Evolutionary conservation across 1,140 invertebrate species (phyloP), one percentile per base, ranked within the genome.

Genomic region (Drosophila tristis): DNA sequence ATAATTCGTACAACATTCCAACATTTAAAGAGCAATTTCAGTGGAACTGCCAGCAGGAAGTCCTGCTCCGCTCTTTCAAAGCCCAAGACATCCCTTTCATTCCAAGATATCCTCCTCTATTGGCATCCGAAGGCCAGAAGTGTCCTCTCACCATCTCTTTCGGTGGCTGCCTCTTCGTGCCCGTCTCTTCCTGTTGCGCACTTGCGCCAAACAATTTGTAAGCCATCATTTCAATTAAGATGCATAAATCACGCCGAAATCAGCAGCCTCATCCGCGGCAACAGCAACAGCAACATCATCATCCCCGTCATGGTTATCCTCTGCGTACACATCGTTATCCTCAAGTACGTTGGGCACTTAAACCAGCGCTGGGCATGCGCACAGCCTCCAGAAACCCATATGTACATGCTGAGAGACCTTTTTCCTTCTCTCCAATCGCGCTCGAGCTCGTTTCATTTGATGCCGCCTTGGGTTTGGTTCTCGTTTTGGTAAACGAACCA

Each of bases 151-250:
- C 20, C 51, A 1, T 29, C 16, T 47, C 39, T 48, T 44, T 48
- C 16, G 20, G 25, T 61, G 57, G 53, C 48, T 60, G 13, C 4
- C 9, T 9, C 3, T 8, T 1, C 26, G 6, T 29, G 9, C 6
- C n/a, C 43, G 13, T 44, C 64, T 39, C 25, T 42, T 25, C 23
- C 13, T 11, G 44, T 15, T 48, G 58, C 64, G 58, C 64, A 75
- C 64, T 84, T 79, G 82, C 67, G 63, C 62, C 74, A 71, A 77
- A 89, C 84, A 90, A 89, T 89, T 89, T 89, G 84, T 89, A 72
- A 89, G 76, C 76, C 84, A 80, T 89, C 84, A 90, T 90, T 89
- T 89, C 85, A 89, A 89, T 89, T 90, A 89, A 89, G 85, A 84
- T 74, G 80, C 84, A 89, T 89, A 89, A 89, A 89, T 89, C 84